Conservation (phyloP, 2,113 vertebrate species). For the Myrmecophaga tridactyla region DNA sequence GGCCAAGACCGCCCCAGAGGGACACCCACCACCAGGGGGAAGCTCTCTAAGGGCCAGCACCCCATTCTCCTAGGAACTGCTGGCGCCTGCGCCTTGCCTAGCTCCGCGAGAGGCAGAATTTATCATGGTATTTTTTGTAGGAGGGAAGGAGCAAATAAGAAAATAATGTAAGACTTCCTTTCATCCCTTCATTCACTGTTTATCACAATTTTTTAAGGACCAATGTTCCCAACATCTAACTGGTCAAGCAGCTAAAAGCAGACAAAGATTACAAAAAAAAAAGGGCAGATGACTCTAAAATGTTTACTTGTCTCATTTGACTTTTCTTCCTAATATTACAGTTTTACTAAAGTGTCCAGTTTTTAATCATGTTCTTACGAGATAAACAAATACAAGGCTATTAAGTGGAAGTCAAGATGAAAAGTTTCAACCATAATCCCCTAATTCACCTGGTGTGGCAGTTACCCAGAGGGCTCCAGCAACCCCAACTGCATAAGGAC, state of each 20-base stretch:
- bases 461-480: not conserved
- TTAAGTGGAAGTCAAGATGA: not conserved
- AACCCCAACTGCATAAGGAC: not conserved
- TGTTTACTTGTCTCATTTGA: not conserved
- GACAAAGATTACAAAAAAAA: not conserved
- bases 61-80: too few relatives aligned
- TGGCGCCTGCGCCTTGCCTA: too few relatives aligned
- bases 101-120: too few relatives aligned
- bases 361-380: not conserved
- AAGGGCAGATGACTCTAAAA: not conserved
- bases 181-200: not conserved
- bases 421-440: not conserved
- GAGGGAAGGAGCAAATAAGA: too few relatives aligned
- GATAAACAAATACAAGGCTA: not conserved
- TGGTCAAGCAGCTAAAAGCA: not conserved
- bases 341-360: not conserved
- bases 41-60: not conserved
- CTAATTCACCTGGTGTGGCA: not conserved
- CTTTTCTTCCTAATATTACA: not conserved
- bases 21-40: too few relatives aligned
- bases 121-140: too few relatives aligned
- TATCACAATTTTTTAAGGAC: too few relatives aligned
- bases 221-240: accelerated
- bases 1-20: too few relatives aligned
- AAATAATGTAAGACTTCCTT: accelerated